These are phyloP conservation scores for Zoanthus sansibaricus DNA, from an alignment of 92 coral and sea anemone species.

Conservation along the genomic window DNA sequence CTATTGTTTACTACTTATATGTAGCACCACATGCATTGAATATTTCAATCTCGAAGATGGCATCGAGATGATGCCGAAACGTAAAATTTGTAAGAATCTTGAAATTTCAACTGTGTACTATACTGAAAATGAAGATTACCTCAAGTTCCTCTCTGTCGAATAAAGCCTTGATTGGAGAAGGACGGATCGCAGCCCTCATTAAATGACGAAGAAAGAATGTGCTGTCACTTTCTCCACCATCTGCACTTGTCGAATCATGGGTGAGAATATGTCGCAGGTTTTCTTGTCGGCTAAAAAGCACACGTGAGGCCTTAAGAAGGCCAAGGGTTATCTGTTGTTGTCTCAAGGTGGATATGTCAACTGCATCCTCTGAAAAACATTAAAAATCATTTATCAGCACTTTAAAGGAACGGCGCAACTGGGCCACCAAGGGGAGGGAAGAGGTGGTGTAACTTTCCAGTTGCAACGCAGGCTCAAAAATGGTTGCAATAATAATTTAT, in stretches of 20 bases:
- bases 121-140: conserved; percentile 42
- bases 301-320: conserved; percentile 94
- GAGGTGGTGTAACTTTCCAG: too few species aligned
- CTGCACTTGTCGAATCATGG: conserved; percentile 70
- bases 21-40: too few species aligned
- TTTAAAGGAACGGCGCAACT: too few species aligned
- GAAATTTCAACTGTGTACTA: too few species aligned
- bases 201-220: conserved; percentile 87
- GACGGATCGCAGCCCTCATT: conserved; percentile 95
- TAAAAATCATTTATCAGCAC: background rate
- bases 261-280: conserved; percentile 93
- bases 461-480: too few species aligned
- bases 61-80: too few species aligned
- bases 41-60: too few species aligned
- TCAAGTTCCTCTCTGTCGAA: conserved; percentile 97
- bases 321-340: conserved; percentile 95
- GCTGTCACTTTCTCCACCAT: conserved; percentile 47
- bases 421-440: too few species aligned
- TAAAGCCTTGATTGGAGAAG: conserved; percentile 92
- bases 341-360: conserved; percentile 79
- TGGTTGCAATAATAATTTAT: too few species aligned
- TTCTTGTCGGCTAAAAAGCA: conserved; percentile 94
- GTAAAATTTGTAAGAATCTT: too few species aligned
- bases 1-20: too few species aligned
- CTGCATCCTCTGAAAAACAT: conserved; percentile 65